Conservation (phyloP, 2,888 invertebrate genomes). For the Parapristionchus giblindavisi region DNA sequence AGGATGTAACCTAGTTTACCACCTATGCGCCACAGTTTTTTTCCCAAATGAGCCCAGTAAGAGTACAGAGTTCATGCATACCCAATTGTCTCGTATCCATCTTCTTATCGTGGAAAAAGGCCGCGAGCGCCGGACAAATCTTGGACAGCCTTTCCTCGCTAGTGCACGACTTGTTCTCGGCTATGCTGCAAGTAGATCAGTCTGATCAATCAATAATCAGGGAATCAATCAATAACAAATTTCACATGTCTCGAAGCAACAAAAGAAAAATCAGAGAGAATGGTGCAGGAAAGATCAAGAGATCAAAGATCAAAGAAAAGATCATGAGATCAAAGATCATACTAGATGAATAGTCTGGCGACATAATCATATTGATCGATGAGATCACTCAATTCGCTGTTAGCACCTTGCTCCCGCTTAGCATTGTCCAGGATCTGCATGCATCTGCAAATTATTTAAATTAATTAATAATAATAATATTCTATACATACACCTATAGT, state of each 20-base stretch:
- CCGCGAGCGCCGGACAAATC: not conserved
- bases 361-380: conserved; percentile 60
- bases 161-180: too few relatives aligned
- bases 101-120: conserved; percentile 19
- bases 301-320: not conserved
- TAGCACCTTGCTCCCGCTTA: conserved; percentile 38
- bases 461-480: not conserved
- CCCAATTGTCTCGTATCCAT: conserved; percentile 18
- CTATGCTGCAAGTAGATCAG: too few relatives aligned
- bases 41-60: not conserved
- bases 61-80: not conserved
- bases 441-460: conserved; percentile 39
- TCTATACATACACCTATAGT: not conserved
- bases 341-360: conserved; percentile 50
- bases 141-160: conserved; percentile 1
- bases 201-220: not conserved
- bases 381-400: conserved; percentile 35
- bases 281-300: not conserved
- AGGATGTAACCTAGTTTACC: too few relatives aligned
- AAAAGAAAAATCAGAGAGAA: not conserved
- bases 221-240: not conserved
- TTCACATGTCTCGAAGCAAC: not conserved
- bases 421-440: conserved; percentile 43
- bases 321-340: conserved; percentile 4
- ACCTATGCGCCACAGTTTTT: not conserved